Evolutionary conservation across 2,888 invertebrate species (phyloP), one percentile per base, ranked within the genome.

Genomic region (Idaea aversata): DNA sequence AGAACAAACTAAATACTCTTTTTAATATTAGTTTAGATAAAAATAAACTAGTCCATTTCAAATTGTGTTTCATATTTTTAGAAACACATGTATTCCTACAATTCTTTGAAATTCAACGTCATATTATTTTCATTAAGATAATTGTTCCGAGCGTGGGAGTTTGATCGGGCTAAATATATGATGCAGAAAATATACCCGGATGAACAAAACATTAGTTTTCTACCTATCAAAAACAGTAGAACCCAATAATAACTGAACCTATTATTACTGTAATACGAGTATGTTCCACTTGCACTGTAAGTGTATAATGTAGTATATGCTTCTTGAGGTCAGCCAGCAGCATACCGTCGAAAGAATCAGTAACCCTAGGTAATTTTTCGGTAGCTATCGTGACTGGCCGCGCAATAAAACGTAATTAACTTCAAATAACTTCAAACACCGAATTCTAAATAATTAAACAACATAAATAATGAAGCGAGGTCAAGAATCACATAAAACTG

Each of bases 381-480:
- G 85, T 83, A 84, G 82, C 83, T 80, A 77, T 88, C 89, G 88
- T 90, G 88, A 90, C 87, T 79, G 71, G 65, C 69, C 76, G 72
- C 72, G 82, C 83, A 83, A 88, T 88, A 86, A 88, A 88, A 84
- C 77, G 76, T 82, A 84, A 84, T 84, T 83, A 76, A 76, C 76
- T 78, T 78, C 79, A 86, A 85, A 75, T 83, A 76, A 76, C 76
- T 78, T 78, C 79, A 86, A 85, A 75, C 81, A 77, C 82, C 82
- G 81, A 82, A 83, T 83, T 81, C 86, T 83, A 83, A 80, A 77
- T 84, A 81, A 86, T 87, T 80, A 83, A 77, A 78, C 77, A 78
- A 80, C 80, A 83, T 82, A 84, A 75, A 77, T 77, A 80, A 80
- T 76, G 73, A 73, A 35, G 61, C 62, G 64, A 71, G 66, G 65